phyloP scores from a whole-genome alignment of 2,113 vertebrate species.

The Melanotaenia duboulayi region DNA sequence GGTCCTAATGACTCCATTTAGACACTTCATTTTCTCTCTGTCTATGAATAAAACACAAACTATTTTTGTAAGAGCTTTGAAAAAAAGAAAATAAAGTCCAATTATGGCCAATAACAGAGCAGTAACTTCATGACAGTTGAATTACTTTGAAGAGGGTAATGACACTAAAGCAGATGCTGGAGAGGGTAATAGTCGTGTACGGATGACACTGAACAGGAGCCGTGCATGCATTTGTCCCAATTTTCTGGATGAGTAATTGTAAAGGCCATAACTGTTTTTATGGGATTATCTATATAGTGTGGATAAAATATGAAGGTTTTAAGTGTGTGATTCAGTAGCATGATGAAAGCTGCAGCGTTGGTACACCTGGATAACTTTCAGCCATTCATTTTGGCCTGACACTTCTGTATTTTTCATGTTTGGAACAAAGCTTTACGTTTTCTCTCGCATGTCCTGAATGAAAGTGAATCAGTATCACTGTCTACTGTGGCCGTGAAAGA shows the following conservation, averaged over 20 bases:
- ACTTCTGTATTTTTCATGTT: conserved; percentile 53
- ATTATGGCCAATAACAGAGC: conserved; percentile 56
- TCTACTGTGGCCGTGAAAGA: conserved; percentile 40
- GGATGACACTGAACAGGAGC: conserved; percentile 27
- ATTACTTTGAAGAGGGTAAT: conserved; percentile 54
- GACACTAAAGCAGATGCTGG: conserved; percentile 50
- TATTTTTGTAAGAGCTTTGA: conserved; percentile 62
- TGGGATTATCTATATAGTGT: conserved; percentile 13
- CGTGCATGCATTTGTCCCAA: neutral
- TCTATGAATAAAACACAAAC: conserved; percentile 66
- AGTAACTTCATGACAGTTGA: conserved; percentile 52
- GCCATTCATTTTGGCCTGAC: conserved; percentile 30
- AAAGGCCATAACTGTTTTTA: neutral
- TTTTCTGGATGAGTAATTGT: conserved; percentile 18
- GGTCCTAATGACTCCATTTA: conserved; percentile 69
- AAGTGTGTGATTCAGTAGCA: conserved; percentile 31
- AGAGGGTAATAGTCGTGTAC: conserved; percentile 36
- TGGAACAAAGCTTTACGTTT: conserved; percentile 46
- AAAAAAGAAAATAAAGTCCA: conserved; percentile 49
- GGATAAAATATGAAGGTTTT: conserved; percentile 9
- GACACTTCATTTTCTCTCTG: conserved; percentile 60
- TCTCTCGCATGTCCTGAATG: conserved; percentile 32
- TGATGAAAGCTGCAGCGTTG: conserved; percentile 29
- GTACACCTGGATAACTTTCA: conserved; percentile 26
- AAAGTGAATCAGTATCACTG: conserved; percentile 34